Evolutionary conservation across 2,888 invertebrate genomes (phyloP).

Genomic region (Rutpela maculata): DNA sequence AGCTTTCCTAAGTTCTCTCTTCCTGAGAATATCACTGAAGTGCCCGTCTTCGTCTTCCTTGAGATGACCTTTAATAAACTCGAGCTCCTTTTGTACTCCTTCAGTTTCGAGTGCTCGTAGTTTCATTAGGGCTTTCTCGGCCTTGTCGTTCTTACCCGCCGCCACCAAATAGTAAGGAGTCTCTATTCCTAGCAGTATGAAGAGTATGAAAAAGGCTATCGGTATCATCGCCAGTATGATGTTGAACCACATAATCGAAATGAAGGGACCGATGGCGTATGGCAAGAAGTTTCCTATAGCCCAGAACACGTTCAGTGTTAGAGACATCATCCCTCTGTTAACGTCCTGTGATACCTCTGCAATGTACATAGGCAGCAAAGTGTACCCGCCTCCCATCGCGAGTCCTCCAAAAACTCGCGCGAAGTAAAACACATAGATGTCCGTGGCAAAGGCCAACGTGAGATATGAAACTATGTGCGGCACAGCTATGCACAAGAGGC

Average conservation of each 20-base stretch:
- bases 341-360: conserved; percentile 88
- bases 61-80: conserved; percentile 48
- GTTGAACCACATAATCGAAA: conserved; percentile 80
- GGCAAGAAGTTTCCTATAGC: conserved; percentile 81
- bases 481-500: conserved; percentile 75
- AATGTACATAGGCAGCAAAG: conserved; percentile 88
- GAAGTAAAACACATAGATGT: conserved; percentile 63
- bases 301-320: conserved; percentile 84
- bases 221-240: conserved; percentile 72
- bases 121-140: conserved; percentile 79
- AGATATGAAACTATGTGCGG: conserved; percentile 57
- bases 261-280: conserved; percentile 83
- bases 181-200: conserved; percentile 81
- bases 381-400: conserved; percentile 82
- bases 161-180: conserved; percentile 82
- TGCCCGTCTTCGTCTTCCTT: conserved; percentile 59
- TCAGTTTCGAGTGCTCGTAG: conserved; percentile 80
- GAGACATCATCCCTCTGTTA: conserved; percentile 82
- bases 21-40: conserved; percentile 73
- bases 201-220: conserved; percentile 75
- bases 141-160: conserved; percentile 78
- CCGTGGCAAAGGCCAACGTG: conserved; percentile 54
- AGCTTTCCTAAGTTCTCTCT: conserved; percentile 84
- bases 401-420: conserved; percentile 77
- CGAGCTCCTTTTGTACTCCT: conserved; percentile 78